Conservation (phyloP, 2,888 invertebrate genomes). For the Pammene aurita region DNA sequence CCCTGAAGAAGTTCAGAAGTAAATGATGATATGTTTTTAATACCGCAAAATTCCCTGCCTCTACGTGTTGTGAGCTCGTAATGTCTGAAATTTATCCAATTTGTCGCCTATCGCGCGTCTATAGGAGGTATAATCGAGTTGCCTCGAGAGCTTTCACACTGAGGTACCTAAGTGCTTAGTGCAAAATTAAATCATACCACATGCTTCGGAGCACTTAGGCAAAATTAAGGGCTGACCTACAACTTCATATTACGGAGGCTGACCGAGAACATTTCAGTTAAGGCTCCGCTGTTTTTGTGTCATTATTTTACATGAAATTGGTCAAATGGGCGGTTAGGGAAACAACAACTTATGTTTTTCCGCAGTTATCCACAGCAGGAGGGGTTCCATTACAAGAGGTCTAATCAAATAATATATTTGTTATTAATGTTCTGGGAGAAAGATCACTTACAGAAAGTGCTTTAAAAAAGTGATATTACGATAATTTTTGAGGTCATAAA, state of each 20-base stretch:
- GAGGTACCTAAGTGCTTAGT: slow-evolving; percentile 36
- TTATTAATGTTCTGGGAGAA: too few relatives aligned
- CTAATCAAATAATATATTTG: too few relatives aligned
- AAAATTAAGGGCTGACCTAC: slow-evolving; percentile 9
- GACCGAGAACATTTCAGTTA: background rate
- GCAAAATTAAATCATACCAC: slow-evolving; percentile 34
- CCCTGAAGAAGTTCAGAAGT: too few relatives aligned
- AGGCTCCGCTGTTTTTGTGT: background rate
- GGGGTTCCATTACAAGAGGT: too few relatives aligned
- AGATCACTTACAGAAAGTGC: too few relatives aligned
- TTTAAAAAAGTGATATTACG: too few relatives aligned
- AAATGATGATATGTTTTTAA: too few relatives aligned
- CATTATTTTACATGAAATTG: too few relatives aligned
- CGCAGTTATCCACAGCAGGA: too few relatives aligned
- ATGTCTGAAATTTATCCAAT: slow-evolving; percentile 31
- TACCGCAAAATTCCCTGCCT: background rate
- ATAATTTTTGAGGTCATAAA: too few relatives aligned
- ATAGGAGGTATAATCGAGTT: slow-evolving; percentile 36
- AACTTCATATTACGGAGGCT: slow-evolving; percentile 14
- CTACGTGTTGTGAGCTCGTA: slow-evolving; percentile 10
- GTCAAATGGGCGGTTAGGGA: too few relatives aligned
- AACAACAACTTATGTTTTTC: too few relatives aligned
- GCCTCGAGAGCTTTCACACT: slow-evolving; percentile 29
- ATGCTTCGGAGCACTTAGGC: slow-evolving; percentile 30
- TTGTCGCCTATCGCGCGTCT: slow-evolving; percentile 37